Percentiles rank a stretch among this genome's conserved stretches.
Evolutionary conservation across 37 sponge, comb jelly and placozoan genomes (phyloP).

Genomic region (Sycon ciliatum): DNA sequence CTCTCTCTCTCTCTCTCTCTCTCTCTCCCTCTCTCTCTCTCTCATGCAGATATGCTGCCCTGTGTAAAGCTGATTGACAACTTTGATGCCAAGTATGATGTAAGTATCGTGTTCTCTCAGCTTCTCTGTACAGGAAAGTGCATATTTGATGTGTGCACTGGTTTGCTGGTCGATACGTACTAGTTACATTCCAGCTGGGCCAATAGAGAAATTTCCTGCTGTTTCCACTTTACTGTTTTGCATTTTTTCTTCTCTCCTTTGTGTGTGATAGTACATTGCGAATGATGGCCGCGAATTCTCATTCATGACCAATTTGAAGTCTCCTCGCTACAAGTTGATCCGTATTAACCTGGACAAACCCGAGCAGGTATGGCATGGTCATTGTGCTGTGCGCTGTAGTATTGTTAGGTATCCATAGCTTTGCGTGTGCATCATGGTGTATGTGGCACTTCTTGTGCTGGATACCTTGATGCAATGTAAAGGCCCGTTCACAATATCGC

Average conservation of each 20-base stretch:
- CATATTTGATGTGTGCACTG: too few relatives aligned
- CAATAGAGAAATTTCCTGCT: too few relatives aligned
- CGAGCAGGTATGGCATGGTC: conserved; percentile 45
- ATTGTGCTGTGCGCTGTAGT: background rate
- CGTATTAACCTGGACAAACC: conserved; percentile 68
- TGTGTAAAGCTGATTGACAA: conserved; percentile 65
- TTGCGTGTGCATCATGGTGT: background rate
- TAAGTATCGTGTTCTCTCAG: conserved; percentile 21
- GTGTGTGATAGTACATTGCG: conserved; percentile 47
- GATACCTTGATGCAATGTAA: too few relatives aligned
- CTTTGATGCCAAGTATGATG: conserved; percentile 84
- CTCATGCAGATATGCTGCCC: conserved; percentile 35
- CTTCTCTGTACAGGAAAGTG: background rate
- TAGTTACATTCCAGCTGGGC: too few relatives aligned
- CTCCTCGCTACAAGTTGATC: conserved; percentile 61
- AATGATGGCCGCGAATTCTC: conserved; percentile 65
- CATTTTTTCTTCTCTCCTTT: background rate
- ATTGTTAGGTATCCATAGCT: background rate
- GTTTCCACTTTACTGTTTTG: background rate
- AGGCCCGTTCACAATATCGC: too few relatives aligned
- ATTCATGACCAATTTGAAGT: conserved; percentile 62
- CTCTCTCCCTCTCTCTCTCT: background rate
- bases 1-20: background rate
- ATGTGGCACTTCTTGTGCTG: too few relatives aligned
- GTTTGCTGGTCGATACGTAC: too few relatives aligned